Evolutionary conservation across 2,797 vertebrate species (phyloP).

Genomic region (Gymnocypris eckloni): DNA sequence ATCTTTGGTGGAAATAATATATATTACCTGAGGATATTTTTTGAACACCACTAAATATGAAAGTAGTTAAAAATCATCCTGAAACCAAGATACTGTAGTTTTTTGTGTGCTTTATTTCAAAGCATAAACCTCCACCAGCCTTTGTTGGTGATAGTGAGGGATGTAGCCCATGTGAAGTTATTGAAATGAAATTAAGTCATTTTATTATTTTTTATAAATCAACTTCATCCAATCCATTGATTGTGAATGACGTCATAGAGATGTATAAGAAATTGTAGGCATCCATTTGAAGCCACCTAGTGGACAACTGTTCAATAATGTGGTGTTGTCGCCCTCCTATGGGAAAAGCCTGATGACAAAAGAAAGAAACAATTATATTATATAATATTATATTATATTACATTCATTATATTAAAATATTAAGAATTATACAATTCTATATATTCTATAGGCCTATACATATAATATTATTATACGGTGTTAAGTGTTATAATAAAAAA

Average conservation of each 20-base stretch:
- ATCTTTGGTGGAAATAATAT: background rate
- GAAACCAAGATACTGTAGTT: background rate
- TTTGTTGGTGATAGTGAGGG: background rate
- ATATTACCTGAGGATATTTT: background rate
- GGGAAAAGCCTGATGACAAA: background rate
- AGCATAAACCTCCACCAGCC: no score
- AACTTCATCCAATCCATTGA: no score
- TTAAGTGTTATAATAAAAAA: background rate
- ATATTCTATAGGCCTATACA: background rate
- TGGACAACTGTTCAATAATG: background rate
- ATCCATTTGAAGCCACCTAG: conserved; percentile 19
- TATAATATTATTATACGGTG: background rate
- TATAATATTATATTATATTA: conserved; percentile 8
- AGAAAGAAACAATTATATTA: background rate
- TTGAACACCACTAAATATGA: background rate
- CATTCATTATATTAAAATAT: background rate
- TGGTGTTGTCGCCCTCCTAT: background rate
- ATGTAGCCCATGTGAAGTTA: background rate
- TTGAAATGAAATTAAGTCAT: background rate
- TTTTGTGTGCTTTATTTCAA: background rate
- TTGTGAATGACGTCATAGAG: background rate
- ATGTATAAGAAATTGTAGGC: conserved; percentile 7
- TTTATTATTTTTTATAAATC: background rate
- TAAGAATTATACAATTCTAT: background rate
- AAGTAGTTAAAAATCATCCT: background rate